Conservation (phyloP, 1,140 invertebrate genomes). For the Caenorhabditis tropicalis region DNA sequence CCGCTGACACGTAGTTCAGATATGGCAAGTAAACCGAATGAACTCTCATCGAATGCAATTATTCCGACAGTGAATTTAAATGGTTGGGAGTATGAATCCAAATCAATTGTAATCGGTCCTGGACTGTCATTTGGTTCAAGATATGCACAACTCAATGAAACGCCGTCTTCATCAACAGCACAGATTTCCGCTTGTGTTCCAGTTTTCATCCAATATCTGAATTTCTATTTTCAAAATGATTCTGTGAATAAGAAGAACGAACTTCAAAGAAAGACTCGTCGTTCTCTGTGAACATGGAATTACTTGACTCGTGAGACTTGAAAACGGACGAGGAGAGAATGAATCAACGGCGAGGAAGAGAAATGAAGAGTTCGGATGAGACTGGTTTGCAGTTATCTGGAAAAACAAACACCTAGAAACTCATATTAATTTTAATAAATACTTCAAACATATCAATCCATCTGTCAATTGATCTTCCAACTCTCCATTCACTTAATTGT, state of each 20-base stretch:
- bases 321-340: conserved; percentile 53
- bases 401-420: not conserved
- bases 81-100: conserved; percentile 54
- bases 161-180: conserved; percentile 49
- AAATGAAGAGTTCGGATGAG: conserved; percentile 46
- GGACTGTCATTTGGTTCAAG: conserved; percentile 56
- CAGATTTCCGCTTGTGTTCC: conserved; percentile 60
- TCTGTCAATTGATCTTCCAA: conserved; percentile 46
- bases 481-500: conserved; percentile 46
- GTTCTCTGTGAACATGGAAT: conserved; percentile 57
- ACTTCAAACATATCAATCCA: conserved; percentile 47
- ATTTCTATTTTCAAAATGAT: not conserved
- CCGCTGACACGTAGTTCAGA: conserved; percentile 45
- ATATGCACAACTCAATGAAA: conserved; percentile 58
- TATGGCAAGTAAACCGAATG: conserved; percentile 51
- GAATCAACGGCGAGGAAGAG: conserved; percentile 56
- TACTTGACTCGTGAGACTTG: conserved; percentile 42
- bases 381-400: conserved; percentile 2
- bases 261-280: conserved; percentile 55
- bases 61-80: conserved; percentile 60
- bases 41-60: conserved; percentile 52
- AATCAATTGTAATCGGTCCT: conserved; percentile 56
- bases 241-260: not conserved
- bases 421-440: not conserved
- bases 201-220: conserved; percentile 58